Conservation (phyloP, 2,797 vertebrate genomes). For the Myoxocephalus aenaeus region DNA sequence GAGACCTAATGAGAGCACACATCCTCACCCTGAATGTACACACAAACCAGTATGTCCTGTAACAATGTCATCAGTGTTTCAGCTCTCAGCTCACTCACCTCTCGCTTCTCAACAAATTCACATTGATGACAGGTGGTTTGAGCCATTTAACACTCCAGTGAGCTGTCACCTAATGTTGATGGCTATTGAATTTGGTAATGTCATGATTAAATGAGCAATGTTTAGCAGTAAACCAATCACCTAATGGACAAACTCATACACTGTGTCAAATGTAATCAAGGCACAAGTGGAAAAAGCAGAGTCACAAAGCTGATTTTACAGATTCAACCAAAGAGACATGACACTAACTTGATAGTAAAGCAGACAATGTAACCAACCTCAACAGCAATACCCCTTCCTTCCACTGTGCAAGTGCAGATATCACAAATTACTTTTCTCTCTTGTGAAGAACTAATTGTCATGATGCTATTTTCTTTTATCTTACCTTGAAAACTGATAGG, state of each 20-base stretch:
- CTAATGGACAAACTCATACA: slow-evolving; percentile 74
- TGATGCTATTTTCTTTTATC: slow-evolving; percentile 51
- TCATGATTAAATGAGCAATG: slow-evolving; percentile 73
- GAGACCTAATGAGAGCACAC: slow-evolving; percentile 49
- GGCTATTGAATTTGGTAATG: slow-evolving; percentile 76
- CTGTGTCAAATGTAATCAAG: slow-evolving; percentile 73
- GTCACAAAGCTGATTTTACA: slow-evolving; percentile 29
- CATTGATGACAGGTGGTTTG: slow-evolving; percentile 33
- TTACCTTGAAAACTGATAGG: slow-evolving; percentile 71
- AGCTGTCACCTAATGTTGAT: slow-evolving; percentile 64
- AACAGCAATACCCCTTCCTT: slow-evolving; percentile 5
- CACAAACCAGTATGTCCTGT: slow-evolving; percentile 78
- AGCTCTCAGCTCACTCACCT: background rate
- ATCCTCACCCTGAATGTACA: slow-evolving; percentile 77
- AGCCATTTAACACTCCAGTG: slow-evolving; percentile 54
- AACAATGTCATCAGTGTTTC: slow-evolving; percentile 52
- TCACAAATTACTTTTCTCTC: background rate
- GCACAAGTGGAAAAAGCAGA: slow-evolving; percentile 46
- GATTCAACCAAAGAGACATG: background rate
- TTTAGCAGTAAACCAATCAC: slow-evolving; percentile 68
- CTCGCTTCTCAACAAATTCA: slow-evolving; percentile 33
- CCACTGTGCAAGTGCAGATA: background rate
- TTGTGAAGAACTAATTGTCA: slow-evolving; percentile 7
- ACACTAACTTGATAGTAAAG: slow-evolving; percentile 17
- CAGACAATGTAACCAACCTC: slow-evolving; percentile 9